Evolutionary conservation across 2,888 invertebrate genomes (phyloP), one percentile per base, ranked within the genome.

Genomic region (Spilosoma lubricipeda): DNA sequence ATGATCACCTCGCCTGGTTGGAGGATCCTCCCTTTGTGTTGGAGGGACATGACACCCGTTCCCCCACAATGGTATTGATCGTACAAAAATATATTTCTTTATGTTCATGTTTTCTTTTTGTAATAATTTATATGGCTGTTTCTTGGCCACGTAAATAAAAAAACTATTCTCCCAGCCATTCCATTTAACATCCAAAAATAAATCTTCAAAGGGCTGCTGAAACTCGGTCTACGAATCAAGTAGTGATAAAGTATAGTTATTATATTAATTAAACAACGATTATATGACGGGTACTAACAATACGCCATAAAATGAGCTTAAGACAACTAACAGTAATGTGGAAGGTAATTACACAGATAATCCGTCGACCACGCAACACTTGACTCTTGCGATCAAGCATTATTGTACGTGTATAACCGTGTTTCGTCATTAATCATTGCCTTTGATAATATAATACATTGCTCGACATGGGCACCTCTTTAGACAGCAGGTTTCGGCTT

Each of bases 241-340:
- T 70, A 64, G 20, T 23, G 39, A 42, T 59, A 64, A 45, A 64
- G 45, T 64, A 70, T 45, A 18, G 33, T 27, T 45, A 42, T 20
- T 42, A 63, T 15, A 20, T 30, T 70, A 70, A 48, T 70, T 70
- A 59, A 20, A 64, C 20, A 23, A 30, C 63, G 42, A 70, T 70
- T 70, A 42, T 42, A 18, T 13, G 2, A 13, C 56, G 18, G 59
- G 39, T 30, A 30, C 20, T 39, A 63, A 70, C 70, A 63, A 70
- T 56, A n/a, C 52, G 69, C 59, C 18, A 42, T 64, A 63, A 39
- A 59, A 56, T 42, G 70, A 59, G 30, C 27, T 23, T 27, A 59
- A 27, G 13, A 59, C 59, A 63, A 63, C 63, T 63, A 63, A 63
- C 27, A 63, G 7, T 63, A 63, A 30, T 63, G 63, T 63, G 27